Evolutionary conservation across 2,113 vertebrate genomes (phyloP).

Genomic region (human (Homo sapiens)): GRCh38 chr16:62824501-62825000

Average conservation of each 20-base stretch:
- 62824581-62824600: not conserved
- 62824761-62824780: not conserved
- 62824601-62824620: not conserved
- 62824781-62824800: not conserved
- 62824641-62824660: not conserved
- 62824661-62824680: not conserved
- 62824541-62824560: not conserved
- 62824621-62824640: not conserved
- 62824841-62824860: not conserved
- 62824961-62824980: not conserved
- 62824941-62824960: not conserved
- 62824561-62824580: not conserved
- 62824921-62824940: too few species aligned
- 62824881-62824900: fast-evolving
- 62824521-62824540: not conserved
- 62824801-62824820: not conserved
- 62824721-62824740: not conserved
- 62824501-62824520: not conserved
- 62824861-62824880: not conserved
- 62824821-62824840: not conserved
- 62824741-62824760: not conserved
- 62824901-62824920: not conserved
- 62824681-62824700: not conserved
- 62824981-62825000: not conserved
- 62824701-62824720: not conserved